phyloP scores from a whole-genome alignment of 2,113 vertebrate genomes.

The Salvator merianae region DNA sequence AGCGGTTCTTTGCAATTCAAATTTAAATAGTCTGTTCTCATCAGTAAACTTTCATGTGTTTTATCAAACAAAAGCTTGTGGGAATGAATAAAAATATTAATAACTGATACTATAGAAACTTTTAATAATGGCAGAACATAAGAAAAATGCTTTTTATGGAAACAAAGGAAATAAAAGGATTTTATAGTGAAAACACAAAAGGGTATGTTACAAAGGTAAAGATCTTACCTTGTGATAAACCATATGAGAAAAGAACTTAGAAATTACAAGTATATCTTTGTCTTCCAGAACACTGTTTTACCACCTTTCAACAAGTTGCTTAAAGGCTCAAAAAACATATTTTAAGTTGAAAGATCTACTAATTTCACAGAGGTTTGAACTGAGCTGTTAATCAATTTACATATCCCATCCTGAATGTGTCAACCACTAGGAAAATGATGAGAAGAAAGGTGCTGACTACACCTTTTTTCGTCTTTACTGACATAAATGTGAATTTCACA shows the following conservation, averaged over 20 bases:
- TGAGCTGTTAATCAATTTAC: neutral
- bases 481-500: neutral
- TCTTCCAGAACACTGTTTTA: neutral
- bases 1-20: neutral
- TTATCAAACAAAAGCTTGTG: neutral
- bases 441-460: neutral
- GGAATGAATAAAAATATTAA: neutral
- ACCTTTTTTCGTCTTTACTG: neutral
- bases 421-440: neutral
- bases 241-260: neutral
- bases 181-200: neutral
- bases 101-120: neutral
- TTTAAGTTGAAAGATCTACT: neutral
- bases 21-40: neutral
- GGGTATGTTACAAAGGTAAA: neutral
- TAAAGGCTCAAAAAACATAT: neutral
- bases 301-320: neutral
- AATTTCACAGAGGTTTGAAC: neutral
- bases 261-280: neutral
- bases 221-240: neutral
- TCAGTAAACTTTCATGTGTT: neutral
- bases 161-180: neutral
- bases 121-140: neutral
- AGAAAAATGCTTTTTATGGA: slow-evolving; percentile 6
- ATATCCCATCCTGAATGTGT: neutral